A percentile compares a stretch with the other conserved stretches of the same genome.
These are phyloP conservation scores for Sylvia atricapilla DNA, from an alignment of 2,113 vertebrate species.

Conservation along the genomic window DNA sequence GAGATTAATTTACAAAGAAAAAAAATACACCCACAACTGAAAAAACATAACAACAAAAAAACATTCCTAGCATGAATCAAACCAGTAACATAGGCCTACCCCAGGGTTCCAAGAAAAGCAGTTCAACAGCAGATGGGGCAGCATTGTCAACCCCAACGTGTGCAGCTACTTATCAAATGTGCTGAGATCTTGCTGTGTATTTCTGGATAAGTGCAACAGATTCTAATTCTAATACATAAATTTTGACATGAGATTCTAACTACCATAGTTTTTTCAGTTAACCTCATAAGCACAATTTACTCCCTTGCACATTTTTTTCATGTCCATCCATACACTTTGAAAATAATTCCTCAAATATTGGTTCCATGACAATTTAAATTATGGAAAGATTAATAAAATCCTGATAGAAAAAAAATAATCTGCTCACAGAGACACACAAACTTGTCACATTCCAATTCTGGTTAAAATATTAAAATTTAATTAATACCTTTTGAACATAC, in stretches of 20 bases:
- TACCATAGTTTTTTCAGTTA: background rate
- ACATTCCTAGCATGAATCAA: background rate
- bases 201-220: background rate
- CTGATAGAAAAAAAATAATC: background rate
- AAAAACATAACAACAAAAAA: background rate
- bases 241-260: background rate
- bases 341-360: background rate
- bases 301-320: background rate
- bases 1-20: background rate
- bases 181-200: background rate
- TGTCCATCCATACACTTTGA: background rate
- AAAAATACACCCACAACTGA: background rate
- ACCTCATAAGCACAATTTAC: background rate
- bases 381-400: background rate
- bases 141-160: background rate
- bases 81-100: background rate
- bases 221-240: background rate
- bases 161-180: background rate
- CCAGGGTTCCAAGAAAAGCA: background rate
- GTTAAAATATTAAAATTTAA: constrained; percentile 72
- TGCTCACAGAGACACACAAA: background rate
- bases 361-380: background rate
- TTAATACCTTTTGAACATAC: constrained; percentile 62
- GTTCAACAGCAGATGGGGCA: background rate
- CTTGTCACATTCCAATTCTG: background rate